Evolutionary conservation across 2,888 invertebrate genomes (phyloP).

Genomic region (Lepidocyrtinus sp.): DNA sequence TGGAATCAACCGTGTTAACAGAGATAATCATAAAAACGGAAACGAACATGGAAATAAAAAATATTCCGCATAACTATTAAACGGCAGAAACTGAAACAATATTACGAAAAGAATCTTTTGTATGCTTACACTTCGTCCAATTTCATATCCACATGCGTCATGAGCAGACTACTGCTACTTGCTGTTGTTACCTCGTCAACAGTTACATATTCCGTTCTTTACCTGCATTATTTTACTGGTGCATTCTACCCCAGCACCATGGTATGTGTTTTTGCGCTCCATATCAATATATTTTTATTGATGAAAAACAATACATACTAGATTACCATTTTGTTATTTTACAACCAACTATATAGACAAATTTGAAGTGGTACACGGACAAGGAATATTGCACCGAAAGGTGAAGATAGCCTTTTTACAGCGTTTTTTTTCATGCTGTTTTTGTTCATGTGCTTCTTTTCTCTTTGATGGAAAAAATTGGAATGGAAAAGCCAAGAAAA

Average conservation of each 20-base stretch:
- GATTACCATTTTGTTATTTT: slow-evolving; percentile 31
- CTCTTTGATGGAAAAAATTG: slow-evolving; percentile 18
- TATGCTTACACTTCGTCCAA: too few species aligned
- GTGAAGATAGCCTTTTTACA: slow-evolving; percentile 28
- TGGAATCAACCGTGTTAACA: neutral
- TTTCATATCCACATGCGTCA: neutral
- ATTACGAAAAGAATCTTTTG: too few species aligned
- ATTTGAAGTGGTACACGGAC: slow-evolving; percentile 13
- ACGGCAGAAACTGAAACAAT: too few species aligned
- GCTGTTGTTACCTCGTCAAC: slow-evolving; percentile 8
- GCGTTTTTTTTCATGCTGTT: slow-evolving; percentile 3
- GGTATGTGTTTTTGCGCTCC: neutral
- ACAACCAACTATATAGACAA: slow-evolving; percentile 5
- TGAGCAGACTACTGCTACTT: neutral
- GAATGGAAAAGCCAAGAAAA: slow-evolving; percentile 5
- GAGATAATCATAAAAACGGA: slow-evolving; percentile 6
- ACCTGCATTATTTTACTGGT: slow-evolving; percentile 11
- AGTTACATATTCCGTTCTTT: neutral
- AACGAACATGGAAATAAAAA: neutral
- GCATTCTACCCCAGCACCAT: neutral
- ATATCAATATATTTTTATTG: slow-evolving; percentile 24
- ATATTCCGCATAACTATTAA: slow-evolving; percentile 8
- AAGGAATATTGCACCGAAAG: neutral
- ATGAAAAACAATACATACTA: slow-evolving; percentile 53
- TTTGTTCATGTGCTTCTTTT: neutral